These are phyloP conservation scores for Hetaerina titia DNA, from an alignment of 2,888 invertebrate species.

Conservation along the genomic window DNA sequence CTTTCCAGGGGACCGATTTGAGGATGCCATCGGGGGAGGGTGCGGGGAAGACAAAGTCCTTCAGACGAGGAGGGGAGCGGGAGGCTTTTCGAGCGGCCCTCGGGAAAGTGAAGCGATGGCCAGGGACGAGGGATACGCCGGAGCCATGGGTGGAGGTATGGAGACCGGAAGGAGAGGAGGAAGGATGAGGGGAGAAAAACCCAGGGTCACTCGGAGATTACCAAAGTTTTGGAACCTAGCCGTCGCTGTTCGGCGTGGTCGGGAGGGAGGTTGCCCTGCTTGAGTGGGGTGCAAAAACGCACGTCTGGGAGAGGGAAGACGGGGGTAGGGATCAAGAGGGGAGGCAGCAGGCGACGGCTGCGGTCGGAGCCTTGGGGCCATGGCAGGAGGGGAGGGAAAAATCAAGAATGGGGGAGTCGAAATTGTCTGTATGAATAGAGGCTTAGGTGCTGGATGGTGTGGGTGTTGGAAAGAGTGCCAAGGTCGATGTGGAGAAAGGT, in stretches of 20 bases:
- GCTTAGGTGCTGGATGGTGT: background rate
- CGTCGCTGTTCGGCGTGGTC: background rate
- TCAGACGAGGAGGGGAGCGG: background rate
- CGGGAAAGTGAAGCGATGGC: background rate
- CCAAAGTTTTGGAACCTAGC: slow-evolving; percentile 60
- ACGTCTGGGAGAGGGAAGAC: background rate
- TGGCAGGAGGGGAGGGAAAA: background rate
- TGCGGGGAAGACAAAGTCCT: background rate
- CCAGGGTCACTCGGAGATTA: slow-evolving; percentile 48
- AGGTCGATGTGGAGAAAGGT: background rate
- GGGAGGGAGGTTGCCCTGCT: background rate
- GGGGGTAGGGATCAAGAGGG: background rate
- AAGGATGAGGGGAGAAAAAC: background rate
- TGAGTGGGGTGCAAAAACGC: background rate
- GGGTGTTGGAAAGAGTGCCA: background rate
- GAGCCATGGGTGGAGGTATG: background rate
- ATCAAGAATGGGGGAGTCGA: slow-evolving; percentile 28
- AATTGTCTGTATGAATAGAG: slow-evolving; percentile 25
- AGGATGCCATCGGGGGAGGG: no score
- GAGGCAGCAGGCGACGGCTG: background rate
- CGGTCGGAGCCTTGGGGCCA: background rate
- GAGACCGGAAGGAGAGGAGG: background rate
- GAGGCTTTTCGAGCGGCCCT: background rate
- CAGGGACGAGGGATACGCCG: background rate
- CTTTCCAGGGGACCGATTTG: no score